phyloP scores from a whole-genome alignment of 1,140 invertebrate genomes.

The Drosophila aff. region DNA sequence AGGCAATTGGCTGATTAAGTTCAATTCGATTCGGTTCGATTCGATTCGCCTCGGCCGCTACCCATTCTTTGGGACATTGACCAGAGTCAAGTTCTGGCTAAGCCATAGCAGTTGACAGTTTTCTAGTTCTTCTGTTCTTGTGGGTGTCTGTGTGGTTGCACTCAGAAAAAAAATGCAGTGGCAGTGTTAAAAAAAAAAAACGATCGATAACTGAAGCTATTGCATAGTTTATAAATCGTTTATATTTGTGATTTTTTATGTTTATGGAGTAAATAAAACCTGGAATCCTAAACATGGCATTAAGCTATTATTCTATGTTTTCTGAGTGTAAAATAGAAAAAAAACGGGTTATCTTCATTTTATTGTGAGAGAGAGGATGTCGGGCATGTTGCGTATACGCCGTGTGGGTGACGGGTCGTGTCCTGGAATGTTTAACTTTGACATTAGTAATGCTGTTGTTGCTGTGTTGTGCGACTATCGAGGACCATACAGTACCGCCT shows the following conservation, averaged over 20 bases:
- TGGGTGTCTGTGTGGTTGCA: slow-evolving; percentile 13
- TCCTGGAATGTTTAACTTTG: slow-evolving; percentile 72
- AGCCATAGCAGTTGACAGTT: slow-evolving; percentile 53
- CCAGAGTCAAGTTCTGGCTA: slow-evolving; percentile 43
- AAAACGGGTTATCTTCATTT: slow-evolving; percentile 26
- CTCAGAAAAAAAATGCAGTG: slow-evolving; percentile 14
- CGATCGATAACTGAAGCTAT: not conserved
- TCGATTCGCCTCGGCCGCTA: slow-evolving; percentile 21
- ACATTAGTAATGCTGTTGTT: slow-evolving; percentile 65
- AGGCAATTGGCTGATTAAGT: slow-evolving; percentile 61
- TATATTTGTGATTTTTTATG: no score
- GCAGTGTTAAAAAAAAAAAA: not conserved
- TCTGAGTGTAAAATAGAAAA: slow-evolving; percentile 23
- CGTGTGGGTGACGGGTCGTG: slow-evolving; percentile 56
- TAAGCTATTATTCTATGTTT: not conserved
- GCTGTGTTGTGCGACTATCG: slow-evolving; percentile 36
- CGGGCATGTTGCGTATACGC: slow-evolving; percentile 58
- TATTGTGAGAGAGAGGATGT: slow-evolving; percentile 30
- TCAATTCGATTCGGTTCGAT: slow-evolving; percentile 45
- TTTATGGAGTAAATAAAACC: not conserved
- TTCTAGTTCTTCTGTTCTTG: slow-evolving; percentile 29
- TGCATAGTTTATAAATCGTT: not conserved
- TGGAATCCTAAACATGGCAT: no score
- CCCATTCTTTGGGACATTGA: slow-evolving; percentile 26
- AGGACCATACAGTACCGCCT: slow-evolving; percentile 20